phyloP scores from a whole-genome alignment of 2,113 vertebrate genomes.

The Seriola dumerili region DNA sequence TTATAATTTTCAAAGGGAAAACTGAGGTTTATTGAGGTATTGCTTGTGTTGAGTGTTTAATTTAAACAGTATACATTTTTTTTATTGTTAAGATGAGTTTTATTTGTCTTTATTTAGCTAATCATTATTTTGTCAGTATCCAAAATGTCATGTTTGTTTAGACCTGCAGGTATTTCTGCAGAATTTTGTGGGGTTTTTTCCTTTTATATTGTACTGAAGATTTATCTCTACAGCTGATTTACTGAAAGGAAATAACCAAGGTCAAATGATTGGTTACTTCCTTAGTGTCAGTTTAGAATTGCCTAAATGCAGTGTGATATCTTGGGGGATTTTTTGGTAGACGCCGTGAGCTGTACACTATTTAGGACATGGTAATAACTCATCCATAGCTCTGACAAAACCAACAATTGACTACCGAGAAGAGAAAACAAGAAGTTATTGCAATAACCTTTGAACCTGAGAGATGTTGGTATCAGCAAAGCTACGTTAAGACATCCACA shows the following conservation, averaged over 20 bases:
- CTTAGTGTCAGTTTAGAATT: neutral
- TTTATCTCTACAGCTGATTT: slow-evolving; percentile 9
- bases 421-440: neutral
- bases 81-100: slow-evolving; percentile 3
- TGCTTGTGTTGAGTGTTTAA: slow-evolving; percentile 49
- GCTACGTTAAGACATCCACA: neutral
- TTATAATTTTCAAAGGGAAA: slow-evolving; percentile 35
- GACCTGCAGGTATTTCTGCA: neutral
- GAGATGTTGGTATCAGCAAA: neutral
- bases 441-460: neutral
- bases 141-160: neutral
- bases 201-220: neutral
- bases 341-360: neutral
- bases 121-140: neutral
- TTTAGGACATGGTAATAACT: neutral
- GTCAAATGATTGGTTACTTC: neutral
- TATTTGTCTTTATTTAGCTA: slow-evolving; percentile 27
- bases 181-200: neutral
- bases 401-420: neutral
- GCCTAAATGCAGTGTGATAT: neutral
- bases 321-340: neutral
- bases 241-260: neutral
- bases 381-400: neutral
- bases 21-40: slow-evolving; percentile 7
- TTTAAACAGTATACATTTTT: slow-evolving; percentile 37